Conservation (phyloP, 2,888 invertebrate species). For the Nyleta sp. region DNA sequence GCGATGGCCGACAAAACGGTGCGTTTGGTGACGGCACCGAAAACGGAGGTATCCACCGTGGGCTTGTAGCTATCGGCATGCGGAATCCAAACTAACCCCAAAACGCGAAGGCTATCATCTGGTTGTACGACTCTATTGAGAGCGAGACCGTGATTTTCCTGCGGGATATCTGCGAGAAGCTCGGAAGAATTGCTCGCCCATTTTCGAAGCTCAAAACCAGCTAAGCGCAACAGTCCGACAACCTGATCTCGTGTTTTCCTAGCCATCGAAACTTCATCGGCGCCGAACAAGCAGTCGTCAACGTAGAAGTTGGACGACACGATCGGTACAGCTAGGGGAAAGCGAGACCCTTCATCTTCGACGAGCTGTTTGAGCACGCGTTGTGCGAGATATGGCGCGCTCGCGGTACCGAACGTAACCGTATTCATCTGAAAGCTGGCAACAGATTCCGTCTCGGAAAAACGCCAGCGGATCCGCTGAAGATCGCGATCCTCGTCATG, state of each 20-base stretch:
- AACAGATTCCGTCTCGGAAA: not conserved
- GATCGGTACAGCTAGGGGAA: conserved; percentile 4
- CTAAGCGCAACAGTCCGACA: not conserved
- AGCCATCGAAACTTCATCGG: not conserved
- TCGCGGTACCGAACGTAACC: not conserved
- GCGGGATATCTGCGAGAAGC: not conserved
- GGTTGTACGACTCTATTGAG: not conserved
- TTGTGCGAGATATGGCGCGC: not conserved
- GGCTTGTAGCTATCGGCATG: not conserved
- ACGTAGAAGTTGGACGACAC: conserved; percentile 1
- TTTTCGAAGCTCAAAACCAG: conserved; percentile 4
- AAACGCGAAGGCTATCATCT: not conserved
- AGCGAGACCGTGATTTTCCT: not conserved
- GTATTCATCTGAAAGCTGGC: not conserved
- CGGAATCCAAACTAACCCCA: not conserved
- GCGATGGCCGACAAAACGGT: not conserved
- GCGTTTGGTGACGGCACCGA: not conserved
- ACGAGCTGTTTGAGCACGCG: conserved; percentile 3
- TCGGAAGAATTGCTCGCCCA: conserved; percentile 9
- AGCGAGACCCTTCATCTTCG: conserved; percentile 4
- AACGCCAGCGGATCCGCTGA: conserved; percentile 5
- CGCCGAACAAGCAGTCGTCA: conserved; percentile 25
- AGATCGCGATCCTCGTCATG: not conserved
- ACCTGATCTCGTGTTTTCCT: not conserved
- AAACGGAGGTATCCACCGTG: not conserved